Evolutionary conservation across 2,113 vertebrate species (phyloP).

Genomic region (Zosterops lateralis): DNA sequence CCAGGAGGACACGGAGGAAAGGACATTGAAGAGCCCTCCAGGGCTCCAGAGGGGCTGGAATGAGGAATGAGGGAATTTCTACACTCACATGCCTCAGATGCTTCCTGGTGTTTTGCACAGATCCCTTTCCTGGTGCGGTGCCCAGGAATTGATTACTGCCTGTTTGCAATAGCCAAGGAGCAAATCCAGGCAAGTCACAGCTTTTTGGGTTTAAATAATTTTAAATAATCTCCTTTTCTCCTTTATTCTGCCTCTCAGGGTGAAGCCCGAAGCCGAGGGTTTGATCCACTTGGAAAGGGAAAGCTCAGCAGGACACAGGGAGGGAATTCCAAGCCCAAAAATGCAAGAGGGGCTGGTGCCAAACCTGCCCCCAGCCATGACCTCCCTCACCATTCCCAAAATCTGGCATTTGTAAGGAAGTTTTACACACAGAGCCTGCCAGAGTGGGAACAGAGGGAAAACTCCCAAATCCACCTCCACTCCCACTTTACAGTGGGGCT

Average conservation of each 20-base stretch:
- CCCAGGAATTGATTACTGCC: not conserved
- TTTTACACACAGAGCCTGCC: accelerated
- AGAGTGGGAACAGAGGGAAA: not conserved
- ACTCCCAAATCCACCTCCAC: not conserved
- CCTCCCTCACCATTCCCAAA: not conserved
- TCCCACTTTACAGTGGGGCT: not conserved
- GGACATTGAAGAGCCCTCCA: not conserved
- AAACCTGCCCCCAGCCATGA: not conserved
- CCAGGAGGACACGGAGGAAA: not conserved
- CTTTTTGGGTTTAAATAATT: not conserved
- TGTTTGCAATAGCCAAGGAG: not conserved
- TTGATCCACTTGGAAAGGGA: not conserved
- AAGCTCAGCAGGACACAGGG: not conserved
- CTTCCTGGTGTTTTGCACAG: not conserved
- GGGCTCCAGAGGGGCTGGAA: not conserved
- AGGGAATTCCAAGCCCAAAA: not conserved
- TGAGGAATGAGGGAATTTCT: not conserved
- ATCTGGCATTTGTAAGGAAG: not conserved
- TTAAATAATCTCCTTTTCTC: not conserved
- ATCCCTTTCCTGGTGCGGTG: not conserved
- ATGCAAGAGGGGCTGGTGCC: not conserved
- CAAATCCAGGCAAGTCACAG: not conserved
- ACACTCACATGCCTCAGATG: not conserved
- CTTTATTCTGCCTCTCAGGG: accelerated
- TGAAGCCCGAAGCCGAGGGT: not conserved